Evolutionary conservation across 2,113 vertebrate species (phyloP), one percentile per base, ranked within the genome.

Genomic region (Chaetodon auriga): DNA sequence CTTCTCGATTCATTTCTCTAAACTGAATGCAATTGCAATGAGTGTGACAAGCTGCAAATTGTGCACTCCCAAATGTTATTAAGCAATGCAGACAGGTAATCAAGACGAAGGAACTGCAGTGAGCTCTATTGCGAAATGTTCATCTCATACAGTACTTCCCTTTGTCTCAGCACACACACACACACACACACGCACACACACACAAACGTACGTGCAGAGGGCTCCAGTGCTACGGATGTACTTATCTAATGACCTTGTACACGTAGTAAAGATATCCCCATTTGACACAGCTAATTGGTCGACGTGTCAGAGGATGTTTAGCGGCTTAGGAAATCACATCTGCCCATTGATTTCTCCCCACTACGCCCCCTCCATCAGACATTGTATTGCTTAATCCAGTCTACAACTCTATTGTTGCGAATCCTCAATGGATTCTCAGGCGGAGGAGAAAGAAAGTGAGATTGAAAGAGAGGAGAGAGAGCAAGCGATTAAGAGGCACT

Each of bases 251-350:
- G 92, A 94, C 93, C 91, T 92, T 88, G 93, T 68, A 81, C 72
- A 76, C n/a, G 16, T 66, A 75, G 89, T 88, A 66, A 90, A 92
- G 89, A 91, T 92, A 90, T 92, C 90, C 84, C 90, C 73, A n/a
- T 88, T 91, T 92, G 89, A 92, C 93, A 89, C 62, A 74, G 83
- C 91, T 94, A 94, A 94, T 94, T 93, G 92, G 92, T 80, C 7
- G 83, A 89, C 71, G 21, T 92, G 91, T 93, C 92, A 65, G 89
- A 81, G 88, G 90, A 92, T 92, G 89, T 91, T 93, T 92, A 92
- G 91, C 86, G 80, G 93, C 92, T 93, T 92, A 94, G 90, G 90
- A 92, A 93, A 92, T 92, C 87, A 91, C 93, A 91, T 92, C 88
- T 88, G 80, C 88, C 90, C 88, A 94, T 93, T 93, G 92, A 93